phyloP scores from a whole-genome alignment of 2,113 vertebrate species.

The Patagioenas fasciata region DNA sequence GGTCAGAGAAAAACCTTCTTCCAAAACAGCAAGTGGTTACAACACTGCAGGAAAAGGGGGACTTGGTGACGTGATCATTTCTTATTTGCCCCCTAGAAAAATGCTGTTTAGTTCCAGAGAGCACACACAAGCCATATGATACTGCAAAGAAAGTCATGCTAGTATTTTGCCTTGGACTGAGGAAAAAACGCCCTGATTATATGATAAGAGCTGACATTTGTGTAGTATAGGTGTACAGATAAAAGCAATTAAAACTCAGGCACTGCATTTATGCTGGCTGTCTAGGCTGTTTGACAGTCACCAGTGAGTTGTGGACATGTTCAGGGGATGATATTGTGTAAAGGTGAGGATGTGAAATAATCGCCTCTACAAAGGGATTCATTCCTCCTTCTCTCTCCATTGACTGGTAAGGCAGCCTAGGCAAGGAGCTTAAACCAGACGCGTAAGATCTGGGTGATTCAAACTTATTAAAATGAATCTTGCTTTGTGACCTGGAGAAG shows the following conservation, averaged over 20 bases:
- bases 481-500: neutral
- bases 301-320: neutral
- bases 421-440: neutral
- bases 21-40: neutral
- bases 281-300: neutral
- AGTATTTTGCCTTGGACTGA: neutral
- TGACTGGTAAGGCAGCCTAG: neutral
- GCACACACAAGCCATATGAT: neutral
- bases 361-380: rapidly evolving
- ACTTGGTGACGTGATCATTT: neutral
- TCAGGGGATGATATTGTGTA: neutral
- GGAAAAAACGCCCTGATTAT: neutral
- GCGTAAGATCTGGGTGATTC: neutral
- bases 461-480: neutral
- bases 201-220: neutral
- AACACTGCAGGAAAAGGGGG: neutral
- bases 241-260: neutral
- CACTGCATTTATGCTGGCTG: neutral
- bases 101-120: neutral
- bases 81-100: neutral
- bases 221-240: neutral
- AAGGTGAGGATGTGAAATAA: neutral
- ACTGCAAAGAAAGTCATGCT: neutral
- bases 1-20: conserved; percentile 38
- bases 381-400: neutral